phyloP scores from a whole-genome alignment of 2,113 vertebrate species.

The Chaenocephalus aceratus region DNA sequence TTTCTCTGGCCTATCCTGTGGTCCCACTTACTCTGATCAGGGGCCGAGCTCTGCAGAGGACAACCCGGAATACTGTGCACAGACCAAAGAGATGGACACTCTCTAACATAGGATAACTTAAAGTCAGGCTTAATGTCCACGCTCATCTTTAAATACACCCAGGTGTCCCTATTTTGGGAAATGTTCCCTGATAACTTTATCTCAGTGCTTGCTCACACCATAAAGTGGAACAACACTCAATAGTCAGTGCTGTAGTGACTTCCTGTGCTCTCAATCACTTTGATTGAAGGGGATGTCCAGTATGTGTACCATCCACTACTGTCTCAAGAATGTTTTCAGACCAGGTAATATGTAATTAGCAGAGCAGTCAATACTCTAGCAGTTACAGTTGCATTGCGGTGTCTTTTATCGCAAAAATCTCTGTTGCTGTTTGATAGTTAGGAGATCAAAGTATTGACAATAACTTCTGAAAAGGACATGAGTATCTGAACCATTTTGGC shows the following conservation, averaged over 20 bases:
- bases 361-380: slow-evolving; percentile 9
- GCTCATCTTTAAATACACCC: background rate
- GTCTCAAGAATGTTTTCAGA: background rate
- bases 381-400: background rate
- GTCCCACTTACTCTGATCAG: slow-evolving; percentile 74
- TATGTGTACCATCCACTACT: background rate
- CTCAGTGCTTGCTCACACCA: background rate
- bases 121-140: slow-evolving; percentile 1
- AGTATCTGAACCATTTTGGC: too few relatives aligned
- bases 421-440: too few relatives aligned
- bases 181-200: background rate
- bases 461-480: too few relatives aligned
- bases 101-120: background rate
- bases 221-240: slow-evolving; percentile 35
- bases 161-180: background rate
- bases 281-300: background rate
- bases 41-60: slow-evolving; percentile 67
- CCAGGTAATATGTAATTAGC: slow-evolving; percentile 16
- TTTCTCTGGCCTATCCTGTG: slow-evolving; percentile 82
- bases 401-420: too few relatives aligned
- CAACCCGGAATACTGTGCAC: slow-evolving; percentile 27
- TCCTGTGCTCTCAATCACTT: background rate
- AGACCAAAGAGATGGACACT: slow-evolving; percentile 3
- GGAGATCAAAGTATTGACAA: too few relatives aligned
- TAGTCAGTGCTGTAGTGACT: background rate